A percentile compares a stretch with the other conserved stretches of the same genome.
Conservation (phyloP, 2,888 invertebrate genomes). For the Xylophagus ater region DNA sequence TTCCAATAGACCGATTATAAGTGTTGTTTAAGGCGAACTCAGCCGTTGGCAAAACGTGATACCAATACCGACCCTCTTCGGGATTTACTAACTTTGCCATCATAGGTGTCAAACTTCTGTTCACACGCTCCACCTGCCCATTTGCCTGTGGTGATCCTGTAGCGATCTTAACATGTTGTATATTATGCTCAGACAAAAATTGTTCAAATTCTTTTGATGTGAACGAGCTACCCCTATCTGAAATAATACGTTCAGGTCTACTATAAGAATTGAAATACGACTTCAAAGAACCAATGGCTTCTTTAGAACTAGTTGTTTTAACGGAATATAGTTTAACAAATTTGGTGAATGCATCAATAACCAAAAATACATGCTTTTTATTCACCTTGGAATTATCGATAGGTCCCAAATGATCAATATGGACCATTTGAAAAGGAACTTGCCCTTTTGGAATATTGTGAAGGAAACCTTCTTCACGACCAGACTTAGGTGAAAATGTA, state of each 20-base stretch:
- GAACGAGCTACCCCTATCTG: conserved; percentile 4
- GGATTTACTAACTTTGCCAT: background rate
- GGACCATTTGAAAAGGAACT: no score
- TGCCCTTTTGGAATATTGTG: conserved; percentile 21
- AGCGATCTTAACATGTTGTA: no score
- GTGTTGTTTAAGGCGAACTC: conserved; percentile 12
- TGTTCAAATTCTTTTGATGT: conserved; percentile 2
- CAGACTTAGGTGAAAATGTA: background rate
- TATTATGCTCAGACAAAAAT: no score
- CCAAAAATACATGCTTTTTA: no score
- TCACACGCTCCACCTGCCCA: conserved; percentile 6
- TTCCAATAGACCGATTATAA: no score
- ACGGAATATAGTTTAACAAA: no score
- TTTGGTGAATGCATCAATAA: no score
- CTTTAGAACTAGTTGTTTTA: no score
- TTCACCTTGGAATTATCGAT: no score
- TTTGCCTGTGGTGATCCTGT: no score
- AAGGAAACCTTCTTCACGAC: conserved; percentile 19
- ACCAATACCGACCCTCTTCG: conserved; percentile 1
- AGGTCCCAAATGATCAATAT: conserved; percentile 7
- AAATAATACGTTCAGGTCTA: conserved; percentile 1
- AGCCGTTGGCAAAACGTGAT: background rate
- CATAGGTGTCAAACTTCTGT: conserved; percentile 2
- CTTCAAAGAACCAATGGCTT: background rate
- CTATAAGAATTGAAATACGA: background rate